These are phyloP conservation scores for Tenthredo mesomela DNA, from an alignment of 2,888 invertebrate genomes.

Conservation along the genomic window DNA sequence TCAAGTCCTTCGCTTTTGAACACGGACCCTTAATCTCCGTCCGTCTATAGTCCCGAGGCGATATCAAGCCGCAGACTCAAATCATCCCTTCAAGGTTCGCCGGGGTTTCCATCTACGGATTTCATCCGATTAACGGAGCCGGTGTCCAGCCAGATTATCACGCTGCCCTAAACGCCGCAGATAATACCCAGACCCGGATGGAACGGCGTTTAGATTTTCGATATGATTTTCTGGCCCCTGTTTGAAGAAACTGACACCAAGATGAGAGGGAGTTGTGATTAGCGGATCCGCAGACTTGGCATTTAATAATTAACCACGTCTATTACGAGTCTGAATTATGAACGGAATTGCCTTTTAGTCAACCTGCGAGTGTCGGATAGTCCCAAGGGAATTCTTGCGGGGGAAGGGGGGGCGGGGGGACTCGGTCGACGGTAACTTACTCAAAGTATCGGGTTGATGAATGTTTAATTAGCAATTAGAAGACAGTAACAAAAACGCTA, in stretches of 20 bases:
- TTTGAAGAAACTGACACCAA: not conserved
- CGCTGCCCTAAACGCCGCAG: slow-evolving; percentile 5
- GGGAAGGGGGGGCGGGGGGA: too few species aligned
- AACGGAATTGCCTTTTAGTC: slow-evolving; percentile 40
- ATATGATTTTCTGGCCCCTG: not conserved
- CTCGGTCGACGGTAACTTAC: not conserved
- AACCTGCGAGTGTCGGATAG: not conserved
- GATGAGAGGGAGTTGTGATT: not conserved
- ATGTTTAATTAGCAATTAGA: slow-evolving; percentile 43
- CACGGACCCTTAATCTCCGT: not conserved
- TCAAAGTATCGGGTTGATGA: slow-evolving; percentile 39
- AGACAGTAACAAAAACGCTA: not conserved
- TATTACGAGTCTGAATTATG: slow-evolving; percentile 38
- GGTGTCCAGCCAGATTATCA: not conserved
- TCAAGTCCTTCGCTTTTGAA: too few species aligned
- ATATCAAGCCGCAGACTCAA: not conserved
- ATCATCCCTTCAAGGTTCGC: not conserved
- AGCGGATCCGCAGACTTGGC: not conserved
- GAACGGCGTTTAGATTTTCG: not conserved
- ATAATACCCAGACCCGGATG: not conserved
- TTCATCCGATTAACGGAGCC: slow-evolving; percentile 32
- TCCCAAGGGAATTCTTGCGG: not conserved
- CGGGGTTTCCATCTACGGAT: not conserved
- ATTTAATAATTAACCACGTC: slow-evolving; percentile 14
- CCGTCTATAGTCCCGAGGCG: not conserved